These are phyloP conservation scores for Drosophila nigricruria DNA, from an alignment of 2,888 invertebrate genomes.

Conservation along the genomic window DNA sequence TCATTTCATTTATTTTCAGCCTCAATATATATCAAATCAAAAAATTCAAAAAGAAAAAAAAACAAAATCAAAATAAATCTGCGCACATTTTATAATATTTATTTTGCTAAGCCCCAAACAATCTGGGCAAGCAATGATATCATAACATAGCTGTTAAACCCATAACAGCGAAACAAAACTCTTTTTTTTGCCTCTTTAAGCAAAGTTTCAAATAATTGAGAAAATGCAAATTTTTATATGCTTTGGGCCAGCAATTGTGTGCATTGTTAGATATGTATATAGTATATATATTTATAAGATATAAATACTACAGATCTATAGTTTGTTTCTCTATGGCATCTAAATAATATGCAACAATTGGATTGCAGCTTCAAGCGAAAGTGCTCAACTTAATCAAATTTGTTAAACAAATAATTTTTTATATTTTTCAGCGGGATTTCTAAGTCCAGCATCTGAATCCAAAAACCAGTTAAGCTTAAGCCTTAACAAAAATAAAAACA, in stretches of 20 bases:
- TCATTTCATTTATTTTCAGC: constrained; percentile 24
- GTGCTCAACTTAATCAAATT: no score
- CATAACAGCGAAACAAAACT: neutral
- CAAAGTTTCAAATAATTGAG: constrained; percentile 4
- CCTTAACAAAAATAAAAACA: no score
- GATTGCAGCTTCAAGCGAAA: no score
- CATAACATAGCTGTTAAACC: constrained; percentile 15
- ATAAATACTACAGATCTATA: no score
- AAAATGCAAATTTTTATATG: neutral
- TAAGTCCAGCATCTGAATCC: no score
- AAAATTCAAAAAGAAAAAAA: neutral
- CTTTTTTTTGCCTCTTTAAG: neutral
- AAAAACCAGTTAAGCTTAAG: no score
- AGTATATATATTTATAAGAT: neutral
- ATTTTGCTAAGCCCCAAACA: constrained; percentile 16
- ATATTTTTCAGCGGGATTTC: no score
- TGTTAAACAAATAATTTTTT: no score
- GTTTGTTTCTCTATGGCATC: no score
- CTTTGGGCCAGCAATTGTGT: neutral
- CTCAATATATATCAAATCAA: constrained; percentile 15
- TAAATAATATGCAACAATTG: no score
- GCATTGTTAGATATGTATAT: neutral
- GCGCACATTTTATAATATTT: constrained; percentile 10
- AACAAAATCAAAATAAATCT: neutral
- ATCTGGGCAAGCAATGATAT: constrained; percentile 5